phyloP scores from a whole-genome alignment of 2,797 vertebrate species.

The Coluber constrictor region DNA sequence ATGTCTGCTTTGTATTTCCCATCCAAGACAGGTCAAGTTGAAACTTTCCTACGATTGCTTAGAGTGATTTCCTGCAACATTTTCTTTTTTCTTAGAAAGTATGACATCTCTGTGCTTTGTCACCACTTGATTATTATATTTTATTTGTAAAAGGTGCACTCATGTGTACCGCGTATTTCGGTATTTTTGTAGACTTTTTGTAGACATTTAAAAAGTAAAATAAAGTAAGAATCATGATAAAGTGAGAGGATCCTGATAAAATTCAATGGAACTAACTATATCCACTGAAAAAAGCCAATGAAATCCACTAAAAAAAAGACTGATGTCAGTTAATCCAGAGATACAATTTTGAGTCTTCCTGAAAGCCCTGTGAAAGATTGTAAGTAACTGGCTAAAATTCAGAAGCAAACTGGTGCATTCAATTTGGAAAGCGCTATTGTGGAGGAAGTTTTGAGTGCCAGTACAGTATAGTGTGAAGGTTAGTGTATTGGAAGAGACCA shows the following conservation, averaged over 20 bases:
- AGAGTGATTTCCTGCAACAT: background rate
- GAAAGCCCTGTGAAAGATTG: background rate
- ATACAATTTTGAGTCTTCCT: background rate
- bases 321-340: background rate
- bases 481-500: background rate
- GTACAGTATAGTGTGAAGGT: background rate
- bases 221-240: background rate
- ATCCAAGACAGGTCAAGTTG: background rate
- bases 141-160: background rate
- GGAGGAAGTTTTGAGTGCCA: background rate
- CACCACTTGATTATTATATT: background rate
- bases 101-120: background rate
- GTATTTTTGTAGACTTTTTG: background rate
- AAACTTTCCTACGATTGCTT: background rate
- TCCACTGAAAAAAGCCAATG: background rate
- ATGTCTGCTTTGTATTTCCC: background rate
- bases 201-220: background rate
- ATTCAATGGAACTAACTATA: background rate
- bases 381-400: background rate
- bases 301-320: background rate
- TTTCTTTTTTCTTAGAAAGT: background rate
- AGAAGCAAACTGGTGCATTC: background rate
- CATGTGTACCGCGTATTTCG: background rate
- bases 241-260: background rate
- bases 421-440: background rate